phyloP scores from a whole-genome alignment of 2,888 invertebrate genomes.

The Stenchaetothrips biformis region DNA sequence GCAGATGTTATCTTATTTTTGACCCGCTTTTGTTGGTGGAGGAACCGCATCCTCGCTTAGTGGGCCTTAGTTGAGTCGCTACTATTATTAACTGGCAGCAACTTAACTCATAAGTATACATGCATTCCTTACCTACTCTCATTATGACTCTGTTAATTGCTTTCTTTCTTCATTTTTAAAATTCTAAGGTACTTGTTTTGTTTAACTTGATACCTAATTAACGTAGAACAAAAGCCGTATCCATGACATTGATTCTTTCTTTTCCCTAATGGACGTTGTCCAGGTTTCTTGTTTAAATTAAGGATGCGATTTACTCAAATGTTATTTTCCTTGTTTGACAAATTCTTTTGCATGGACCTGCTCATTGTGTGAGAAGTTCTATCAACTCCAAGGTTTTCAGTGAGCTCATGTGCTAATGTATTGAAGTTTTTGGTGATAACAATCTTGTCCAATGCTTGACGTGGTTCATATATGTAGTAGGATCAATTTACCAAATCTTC shows the following conservation, averaged over 20 bases:
- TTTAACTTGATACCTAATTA: not conserved
- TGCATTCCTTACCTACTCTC: not conserved
- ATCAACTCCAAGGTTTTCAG: no score
- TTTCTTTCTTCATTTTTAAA: not conserved
- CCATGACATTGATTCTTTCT: not conserved
- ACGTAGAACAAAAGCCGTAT: not conserved
- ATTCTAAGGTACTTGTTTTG: not conserved
- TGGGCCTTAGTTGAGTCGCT: not conserved
- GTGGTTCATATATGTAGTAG: no score
- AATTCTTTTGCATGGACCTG: not conserved
- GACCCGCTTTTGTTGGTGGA: constrained; percentile 3
- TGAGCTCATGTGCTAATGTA: no score
- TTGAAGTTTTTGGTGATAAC: no score
- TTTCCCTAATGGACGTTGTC: no score
- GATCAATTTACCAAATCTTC: not conserved
- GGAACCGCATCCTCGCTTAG: constrained; percentile 16
- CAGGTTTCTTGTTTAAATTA: no score
- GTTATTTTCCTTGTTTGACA: not conserved
- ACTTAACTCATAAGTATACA: not conserved
- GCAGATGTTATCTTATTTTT: not conserved
- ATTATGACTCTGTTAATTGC: not conserved
- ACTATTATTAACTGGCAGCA: not conserved
- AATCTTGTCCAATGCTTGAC: no score
- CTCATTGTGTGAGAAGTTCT: not conserved
- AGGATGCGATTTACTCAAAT: no score